A percentile compares a stretch with the other conserved stretches of the same genome.
Evolutionary conservation across 2,888 invertebrate genomes (phyloP).

Genomic region (Notodonta dromedarius): DNA sequence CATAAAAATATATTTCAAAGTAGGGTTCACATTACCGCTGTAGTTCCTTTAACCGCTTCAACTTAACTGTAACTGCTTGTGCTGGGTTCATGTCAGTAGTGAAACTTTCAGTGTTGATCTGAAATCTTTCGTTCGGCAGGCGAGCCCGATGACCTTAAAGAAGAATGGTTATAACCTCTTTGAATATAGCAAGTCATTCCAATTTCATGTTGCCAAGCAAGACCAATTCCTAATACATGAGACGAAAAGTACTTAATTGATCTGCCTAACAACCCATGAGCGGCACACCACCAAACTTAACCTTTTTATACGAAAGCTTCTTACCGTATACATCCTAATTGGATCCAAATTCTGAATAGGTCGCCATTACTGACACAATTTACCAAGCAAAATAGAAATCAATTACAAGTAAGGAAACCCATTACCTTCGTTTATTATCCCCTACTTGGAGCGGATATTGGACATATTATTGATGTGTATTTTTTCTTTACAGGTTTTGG

Average conservation of each 20-base stretch:
- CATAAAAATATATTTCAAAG: too few relatives aligned
- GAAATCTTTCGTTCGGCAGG: too few relatives aligned
- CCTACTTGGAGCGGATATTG: slow-evolving; percentile 12
- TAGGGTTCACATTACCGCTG: too few relatives aligned
- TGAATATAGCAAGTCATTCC: slow-evolving; percentile 13
- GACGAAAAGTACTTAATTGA: slow-evolving; percentile 20
- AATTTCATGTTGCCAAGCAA: neutral
- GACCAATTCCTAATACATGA: slow-evolving; percentile 14
- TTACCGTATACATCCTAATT: slow-evolving; percentile 38
- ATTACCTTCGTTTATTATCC: slow-evolving; percentile 16
- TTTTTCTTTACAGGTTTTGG: slow-evolving; percentile 35
- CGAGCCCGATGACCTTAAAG: too few relatives aligned
- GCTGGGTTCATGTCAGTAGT: too few relatives aligned
- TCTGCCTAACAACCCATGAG: slow-evolving; percentile 20
- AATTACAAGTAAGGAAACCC: slow-evolving; percentile 22
- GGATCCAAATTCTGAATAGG: slow-evolving; percentile 41
- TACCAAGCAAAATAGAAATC: slow-evolving; percentile 40
- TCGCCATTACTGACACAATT: slow-evolving; percentile 43
- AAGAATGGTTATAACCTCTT: too few relatives aligned
- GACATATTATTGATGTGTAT: slow-evolving; percentile 13
- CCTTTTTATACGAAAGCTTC: slow-evolving; percentile 30
- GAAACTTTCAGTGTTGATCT: too few relatives aligned
- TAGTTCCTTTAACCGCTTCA: too few relatives aligned
- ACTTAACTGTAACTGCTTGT: too few relatives aligned
- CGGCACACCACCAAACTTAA: slow-evolving; percentile 9